Base-by-base conservation (phyloP, 2,797 vertebrate species). In the Muscicapa striata region DNA sequence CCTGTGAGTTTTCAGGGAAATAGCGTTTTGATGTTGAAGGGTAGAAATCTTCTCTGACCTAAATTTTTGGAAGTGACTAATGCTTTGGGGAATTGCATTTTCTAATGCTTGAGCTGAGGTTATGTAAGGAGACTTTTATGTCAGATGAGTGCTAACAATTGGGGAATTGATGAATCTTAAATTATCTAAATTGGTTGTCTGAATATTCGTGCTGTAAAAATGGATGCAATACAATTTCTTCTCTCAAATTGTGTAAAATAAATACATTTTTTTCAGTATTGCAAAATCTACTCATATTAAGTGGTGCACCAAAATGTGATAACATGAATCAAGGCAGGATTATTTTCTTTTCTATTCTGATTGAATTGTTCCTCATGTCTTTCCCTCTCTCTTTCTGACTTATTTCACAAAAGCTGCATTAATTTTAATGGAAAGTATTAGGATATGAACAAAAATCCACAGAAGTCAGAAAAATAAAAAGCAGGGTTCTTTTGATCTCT, bases 1-100 rank as follows among this genome's bases (percentile, higher is more conserved):
- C 93, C 87, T 69, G 29, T 94, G 97, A 94, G 94, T 79, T 91
- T 93, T 77, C 61, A 74, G 49, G 80, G 46, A 85, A 96, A 93
- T 70, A 91, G 36, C 6, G 9, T 91, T 96, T 97, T 95, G 94
- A 90, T 91, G 86, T 91, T 97, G 57, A 92, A 90, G n/a, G n/a
- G 26, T 49, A 77, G 70, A 93, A 94, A 87, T 90, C 46, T 73
- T 88, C 67, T 92, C 88, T 95, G 93, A 94, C 90, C 92, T 93
- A 68, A 85, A 87, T 95, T 93, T 95, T 93, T 54, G 5, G 38
- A 91, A 91, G 75, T 41, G 75, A 70, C 40, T 90, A 83, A 90
- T 67, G 49, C 87, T 92, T 87, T 54, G 43, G 78, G 81, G 90
- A 68, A 80, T 45, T 90, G 54, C 16, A 41, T 85, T 93, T 94